phyloP scores from a whole-genome alignment of 2,888 invertebrate species.

The Ophonus ardosiacus region DNA sequence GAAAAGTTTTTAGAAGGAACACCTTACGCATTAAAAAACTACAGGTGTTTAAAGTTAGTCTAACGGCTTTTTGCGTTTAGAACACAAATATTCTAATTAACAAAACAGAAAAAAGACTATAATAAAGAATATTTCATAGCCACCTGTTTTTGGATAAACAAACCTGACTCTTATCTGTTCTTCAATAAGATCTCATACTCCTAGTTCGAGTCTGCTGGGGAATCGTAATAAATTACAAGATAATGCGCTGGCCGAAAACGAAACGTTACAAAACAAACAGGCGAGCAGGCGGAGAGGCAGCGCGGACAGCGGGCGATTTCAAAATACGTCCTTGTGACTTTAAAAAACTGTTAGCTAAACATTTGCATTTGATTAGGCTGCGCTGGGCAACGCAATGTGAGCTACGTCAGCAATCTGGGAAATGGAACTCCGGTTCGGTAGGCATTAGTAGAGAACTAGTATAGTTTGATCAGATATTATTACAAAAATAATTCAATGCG shows the following conservation, averaged over 20 bases:
- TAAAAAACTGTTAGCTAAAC: constrained; percentile 51
- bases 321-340: constrained; percentile 54
- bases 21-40: constrained; percentile 13
- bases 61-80: constrained; percentile 6
- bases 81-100: constrained; percentile 51
- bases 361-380: constrained; percentile 53
- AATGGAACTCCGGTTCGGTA: constrained; percentile 21
- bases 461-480: no score
- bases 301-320: constrained; percentile 52
- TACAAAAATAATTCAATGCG: no score
- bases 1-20: constrained; percentile 1
- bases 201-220: constrained; percentile 30
- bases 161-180: not conserved
- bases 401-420: constrained; percentile 37
- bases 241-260: constrained; percentile 41
- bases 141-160: not conserved
- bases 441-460: not conserved
- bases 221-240: constrained; percentile 43
- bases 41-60: constrained; percentile 26
- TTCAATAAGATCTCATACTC: not conserved
- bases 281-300: constrained; percentile 6
- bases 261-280: constrained; percentile 42
- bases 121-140: constrained; percentile 33
- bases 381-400: not conserved
- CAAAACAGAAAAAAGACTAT: constrained; percentile 28